Conservation (phyloP, 2,113 vertebrate species). For the Lampris megalopsis region DNA sequence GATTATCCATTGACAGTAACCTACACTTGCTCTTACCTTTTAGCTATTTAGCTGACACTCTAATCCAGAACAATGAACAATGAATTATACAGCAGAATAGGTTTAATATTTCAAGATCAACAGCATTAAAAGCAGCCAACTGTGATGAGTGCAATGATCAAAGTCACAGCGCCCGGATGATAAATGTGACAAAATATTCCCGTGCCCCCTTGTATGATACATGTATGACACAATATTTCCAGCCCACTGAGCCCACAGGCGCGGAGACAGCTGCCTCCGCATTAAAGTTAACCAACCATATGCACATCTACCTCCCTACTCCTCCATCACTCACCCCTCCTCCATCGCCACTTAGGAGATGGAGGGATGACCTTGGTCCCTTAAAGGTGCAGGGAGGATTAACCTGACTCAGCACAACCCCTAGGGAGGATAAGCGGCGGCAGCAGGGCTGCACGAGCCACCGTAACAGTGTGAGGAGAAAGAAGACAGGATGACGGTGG, state of each 20-base stretch:
- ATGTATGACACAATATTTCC: conserved; percentile 43
- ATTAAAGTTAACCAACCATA: conserved; percentile 64
- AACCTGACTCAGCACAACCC: conserved; percentile 53
- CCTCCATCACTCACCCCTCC: conserved; percentile 12
- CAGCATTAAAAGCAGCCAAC: background rate
- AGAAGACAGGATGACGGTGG: background rate
- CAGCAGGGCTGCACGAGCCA: conserved; percentile 30
- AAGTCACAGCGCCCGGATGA: background rate
- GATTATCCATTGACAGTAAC: background rate
- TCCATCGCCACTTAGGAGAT: conserved; percentile 50
- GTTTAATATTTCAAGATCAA: background rate
- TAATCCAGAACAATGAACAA: too few relatives aligned
- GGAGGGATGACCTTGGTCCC: conserved; percentile 57
- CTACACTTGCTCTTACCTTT: background rate
- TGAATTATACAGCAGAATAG: background rate
- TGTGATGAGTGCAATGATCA: background rate
- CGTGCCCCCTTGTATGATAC: conserved; percentile 28
- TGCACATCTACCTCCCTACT: conserved; percentile 30
- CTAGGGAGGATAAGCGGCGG: conserved; percentile 18
- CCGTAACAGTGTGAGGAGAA: conserved; percentile 34
- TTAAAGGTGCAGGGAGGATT: conserved; percentile 34
- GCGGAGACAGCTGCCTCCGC: conserved; percentile 55
- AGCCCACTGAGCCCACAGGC: conserved; percentile 44
- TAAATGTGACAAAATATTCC: conserved; percentile 41
- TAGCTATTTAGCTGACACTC: background rate